Evolutionary conservation across 2,888 invertebrate genomes (phyloP).

Genomic region (Galerucella nymphaeae): DNA sequence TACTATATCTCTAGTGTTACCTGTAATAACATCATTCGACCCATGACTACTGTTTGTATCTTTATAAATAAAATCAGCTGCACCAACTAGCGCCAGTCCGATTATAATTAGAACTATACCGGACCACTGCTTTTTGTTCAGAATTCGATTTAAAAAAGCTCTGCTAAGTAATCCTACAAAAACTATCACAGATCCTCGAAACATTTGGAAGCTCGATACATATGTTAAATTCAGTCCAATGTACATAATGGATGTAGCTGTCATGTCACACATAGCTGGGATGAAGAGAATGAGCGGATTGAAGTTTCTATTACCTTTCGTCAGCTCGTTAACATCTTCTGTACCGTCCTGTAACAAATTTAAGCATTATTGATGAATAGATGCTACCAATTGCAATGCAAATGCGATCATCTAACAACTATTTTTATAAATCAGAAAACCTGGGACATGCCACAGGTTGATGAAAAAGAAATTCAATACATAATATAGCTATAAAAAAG

Average conservation of each 20-base stretch:
- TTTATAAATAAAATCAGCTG: constrained; percentile 74
- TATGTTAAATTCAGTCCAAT: constrained; percentile 91
- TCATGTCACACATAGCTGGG: constrained; percentile 90
- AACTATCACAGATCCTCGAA: constrained; percentile 87
- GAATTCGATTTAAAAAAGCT: constrained; percentile 76
- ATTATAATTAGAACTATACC: constrained; percentile 79
- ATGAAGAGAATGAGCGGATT: constrained; percentile 84
- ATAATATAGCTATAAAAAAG: too few relatives aligned
- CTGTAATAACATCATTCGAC: constrained; percentile 81
- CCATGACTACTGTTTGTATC: constrained; percentile 64
- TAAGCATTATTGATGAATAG: background rate
- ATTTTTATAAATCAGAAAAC: too few relatives aligned
- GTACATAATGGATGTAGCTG: constrained; percentile 90
- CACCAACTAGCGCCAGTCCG: constrained; percentile 79
- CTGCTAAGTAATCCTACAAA: constrained; percentile 91
- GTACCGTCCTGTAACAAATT: constrained; percentile 55
- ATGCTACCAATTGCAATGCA: background rate
- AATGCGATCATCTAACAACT: too few relatives aligned
- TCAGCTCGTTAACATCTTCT: constrained; percentile 71
- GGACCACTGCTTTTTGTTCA: constrained; percentile 77
- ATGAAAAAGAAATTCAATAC: too few relatives aligned
- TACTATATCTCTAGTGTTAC: constrained; percentile 16
- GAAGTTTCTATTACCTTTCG: constrained; percentile 79
- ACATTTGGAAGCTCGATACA: constrained; percentile 96
- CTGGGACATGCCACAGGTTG: too few relatives aligned